Evolutionary conservation across 1,140 invertebrate species (phyloP).

Genomic region (Pseudomyrmex concolor): DNA sequence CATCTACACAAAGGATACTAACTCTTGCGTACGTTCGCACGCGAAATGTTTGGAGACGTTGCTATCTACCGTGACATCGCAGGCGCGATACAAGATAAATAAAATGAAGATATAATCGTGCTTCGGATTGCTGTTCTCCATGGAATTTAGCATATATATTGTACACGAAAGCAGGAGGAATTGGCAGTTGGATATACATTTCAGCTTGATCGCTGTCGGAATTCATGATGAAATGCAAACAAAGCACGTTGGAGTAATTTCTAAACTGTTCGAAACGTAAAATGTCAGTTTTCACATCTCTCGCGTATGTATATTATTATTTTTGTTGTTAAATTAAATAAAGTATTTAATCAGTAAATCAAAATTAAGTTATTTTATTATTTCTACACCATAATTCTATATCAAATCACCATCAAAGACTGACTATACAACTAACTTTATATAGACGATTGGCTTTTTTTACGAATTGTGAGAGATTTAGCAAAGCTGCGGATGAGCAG

Average conservation of each 20-base stretch:
- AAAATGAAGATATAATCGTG: constrained; percentile 34
- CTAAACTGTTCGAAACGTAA: no score
- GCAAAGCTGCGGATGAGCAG: background rate
- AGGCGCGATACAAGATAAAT: constrained; percentile 1
- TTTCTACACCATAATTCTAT: background rate
- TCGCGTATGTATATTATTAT: background rate
- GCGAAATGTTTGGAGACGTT: constrained; percentile 32
- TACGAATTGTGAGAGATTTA: constrained; percentile 23
- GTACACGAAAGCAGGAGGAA: background rate
- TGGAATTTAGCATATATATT: constrained; percentile 10
- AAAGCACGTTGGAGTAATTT: background rate
- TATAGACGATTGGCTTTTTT: constrained; percentile 36
- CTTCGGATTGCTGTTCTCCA: background rate
- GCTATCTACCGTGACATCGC: constrained; percentile 12
- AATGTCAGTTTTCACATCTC: background rate
- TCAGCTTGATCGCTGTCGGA: background rate
- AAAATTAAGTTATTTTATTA: constrained; percentile 17
- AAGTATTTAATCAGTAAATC: background rate
- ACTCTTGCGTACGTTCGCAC: constrained; percentile 58
- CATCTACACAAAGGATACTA: constrained; percentile 59
- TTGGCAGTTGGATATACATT: background rate
- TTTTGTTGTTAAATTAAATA: background rate
- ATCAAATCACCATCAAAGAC: constrained; percentile 7
- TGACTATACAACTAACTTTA: constrained; percentile 25
- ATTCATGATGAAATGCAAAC: background rate